Evolutionary conservation across 2,888 invertebrate genomes (phyloP).

Genomic region (Drosophila merina): DNA sequence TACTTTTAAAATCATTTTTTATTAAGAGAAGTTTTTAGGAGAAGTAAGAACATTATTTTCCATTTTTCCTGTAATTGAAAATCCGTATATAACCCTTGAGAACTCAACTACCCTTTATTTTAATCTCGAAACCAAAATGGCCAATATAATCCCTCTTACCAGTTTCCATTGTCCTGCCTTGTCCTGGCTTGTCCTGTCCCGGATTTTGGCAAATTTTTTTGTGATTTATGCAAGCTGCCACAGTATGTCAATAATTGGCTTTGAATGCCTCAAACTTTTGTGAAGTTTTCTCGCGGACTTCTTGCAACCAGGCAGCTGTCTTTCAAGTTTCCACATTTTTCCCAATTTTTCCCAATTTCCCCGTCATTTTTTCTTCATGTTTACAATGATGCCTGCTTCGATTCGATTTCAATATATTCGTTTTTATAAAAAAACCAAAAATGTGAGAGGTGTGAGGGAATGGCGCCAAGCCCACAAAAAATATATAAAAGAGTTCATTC

Average conservation of each 20-base stretch:
- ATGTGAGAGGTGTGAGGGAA: constrained; percentile 18
- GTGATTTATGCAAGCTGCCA: constrained; percentile 64
- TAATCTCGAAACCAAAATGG: constrained; percentile 12
- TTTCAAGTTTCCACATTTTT: constrained; percentile 25
- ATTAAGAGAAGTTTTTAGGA: no score
- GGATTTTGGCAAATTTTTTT: constrained; percentile 28
- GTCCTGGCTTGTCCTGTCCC: background rate
- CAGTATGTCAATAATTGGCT: constrained; percentile 68
- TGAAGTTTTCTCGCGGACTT: constrained; percentile 1
- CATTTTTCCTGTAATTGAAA: no score
- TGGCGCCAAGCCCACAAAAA: constrained; percentile 6
- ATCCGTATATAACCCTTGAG: background rate
- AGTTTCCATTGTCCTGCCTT: background rate
- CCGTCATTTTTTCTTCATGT: background rate
- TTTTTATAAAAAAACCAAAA: background rate
- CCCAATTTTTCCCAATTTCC: background rate
- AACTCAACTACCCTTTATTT: background rate
- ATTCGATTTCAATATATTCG: constrained; percentile 1
- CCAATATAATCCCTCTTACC: constrained; percentile 3
- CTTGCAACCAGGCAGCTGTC: constrained; percentile 34
- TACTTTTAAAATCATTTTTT: no score
- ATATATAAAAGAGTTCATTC: constrained; percentile 31
- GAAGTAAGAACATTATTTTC: no score
- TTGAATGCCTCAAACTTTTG: constrained; percentile 35
- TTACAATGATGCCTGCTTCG: background rate